Evolutionary conservation across 2,797 vertebrate species (phyloP), one percentile per base, ranked within the genome.

Genomic region (Sebastes aleutianus): DNA sequence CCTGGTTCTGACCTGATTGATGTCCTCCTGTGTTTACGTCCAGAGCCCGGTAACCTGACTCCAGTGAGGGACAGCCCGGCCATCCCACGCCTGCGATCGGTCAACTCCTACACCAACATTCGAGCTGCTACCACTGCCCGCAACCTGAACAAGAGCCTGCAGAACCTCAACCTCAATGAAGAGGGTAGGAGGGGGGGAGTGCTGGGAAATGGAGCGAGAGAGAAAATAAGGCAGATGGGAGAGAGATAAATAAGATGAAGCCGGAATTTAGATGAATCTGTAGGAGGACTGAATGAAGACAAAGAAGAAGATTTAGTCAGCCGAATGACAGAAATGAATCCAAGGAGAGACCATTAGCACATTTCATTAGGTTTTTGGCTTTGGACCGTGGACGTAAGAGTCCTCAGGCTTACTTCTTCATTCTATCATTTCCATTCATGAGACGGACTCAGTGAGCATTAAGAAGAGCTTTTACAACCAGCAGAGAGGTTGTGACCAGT

Each of bases 41-140:
- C 92, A 98, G 98, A 99, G 87, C 95, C 96, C 0, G 98, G 98
- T 2, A 99, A 96, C 79, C 84, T 98, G 94, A 98, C 98, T 0
- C 98, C 98, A 0, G 96, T 97, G 84, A 95, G 97, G 64, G 98
- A 99, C 58, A 95, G 97, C 69, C 98, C 98, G 0, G 97, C 97
- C 75, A 96, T 97, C 18, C 98, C 98, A 0, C 95, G 97, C 4
- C 95, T 99, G 62, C 95, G 98, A 26, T 96, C 98, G 0, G 98
- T 99, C 87, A 99, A 98, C 95, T 99, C 98, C 79, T 99, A 99
- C 9, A 98, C 98, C 47, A 99, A 99, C 93, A 99, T 99, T 85
- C 96, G 98, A 7, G 96, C 98, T 0, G 98, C 97, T 2, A 97
- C 97, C 87, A 97, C 96, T 0, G 96, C 96, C 5, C 95, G 98